phyloP scores from a whole-genome alignment of 2,113 vertebrate species.

The Odocoileus hemionus region DNA sequence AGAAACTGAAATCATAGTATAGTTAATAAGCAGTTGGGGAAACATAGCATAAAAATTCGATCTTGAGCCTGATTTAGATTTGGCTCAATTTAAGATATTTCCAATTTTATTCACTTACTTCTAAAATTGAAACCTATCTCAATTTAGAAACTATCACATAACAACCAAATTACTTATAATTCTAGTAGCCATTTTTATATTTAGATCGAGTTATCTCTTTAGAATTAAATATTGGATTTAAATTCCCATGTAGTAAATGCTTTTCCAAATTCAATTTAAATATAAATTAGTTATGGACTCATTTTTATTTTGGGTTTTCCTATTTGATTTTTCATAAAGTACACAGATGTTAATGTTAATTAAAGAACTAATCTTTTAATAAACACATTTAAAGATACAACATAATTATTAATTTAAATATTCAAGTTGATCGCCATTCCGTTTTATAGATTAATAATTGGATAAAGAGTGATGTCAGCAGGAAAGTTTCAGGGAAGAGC shows the following conservation, averaged over 20 bases:
- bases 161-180: neutral
- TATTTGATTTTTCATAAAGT: constrained; percentile 8
- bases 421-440: neutral
- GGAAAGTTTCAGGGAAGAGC: neutral
- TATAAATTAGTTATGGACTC: neutral
- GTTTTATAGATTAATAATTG: neutral
- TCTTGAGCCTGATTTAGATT: neutral
- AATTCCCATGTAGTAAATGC: neutral
- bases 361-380: neutral
- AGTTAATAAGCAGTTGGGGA: constrained; percentile 78
- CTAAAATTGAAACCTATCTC: constrained; percentile 28
- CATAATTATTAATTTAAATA: neutral
- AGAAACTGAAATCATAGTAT: constrained; percentile 79
- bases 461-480: neutral
- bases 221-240: constrained; percentile 40
- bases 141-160: neutral
- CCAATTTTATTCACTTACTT: constrained; percentile 34
- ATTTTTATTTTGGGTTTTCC: neutral
- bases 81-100: neutral
- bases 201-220: constrained; percentile 16
- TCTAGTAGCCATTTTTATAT: constrained; percentile 14
- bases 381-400: neutral
- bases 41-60: constrained; percentile 30
- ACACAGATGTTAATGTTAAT: neutral
- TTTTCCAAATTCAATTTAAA: constrained; percentile 37